Evolutionary conservation across 1,140 invertebrate species (phyloP), one percentile per base, ranked within the genome.

Genomic region (Ceratosolen fusciceps): DNA sequence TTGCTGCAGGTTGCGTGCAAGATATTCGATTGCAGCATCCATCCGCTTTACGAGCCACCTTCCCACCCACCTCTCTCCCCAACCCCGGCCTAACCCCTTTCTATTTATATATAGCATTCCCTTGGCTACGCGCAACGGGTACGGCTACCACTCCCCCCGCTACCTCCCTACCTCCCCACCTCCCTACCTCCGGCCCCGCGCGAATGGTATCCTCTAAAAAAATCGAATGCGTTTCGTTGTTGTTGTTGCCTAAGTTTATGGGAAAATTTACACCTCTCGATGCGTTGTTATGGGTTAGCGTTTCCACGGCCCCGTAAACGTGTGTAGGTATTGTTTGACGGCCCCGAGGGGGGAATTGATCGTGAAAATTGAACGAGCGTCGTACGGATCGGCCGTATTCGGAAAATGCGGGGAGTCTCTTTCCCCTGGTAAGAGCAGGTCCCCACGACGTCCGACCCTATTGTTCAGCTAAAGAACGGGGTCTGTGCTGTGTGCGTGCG

Each of bases 271-370:
- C 31, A 65, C 60, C 31, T 21, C 8, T 8, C 16, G 19, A 19
- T 65, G 19, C 37, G n/a, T 37, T 65, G n/a, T 37, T 65, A 65
- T 19, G 37, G 21, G 60, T 65, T 37, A 37, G 31, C 4, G 34
- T 65, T 65, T 65, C n/a, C 60, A 65, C 21, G 60, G 34, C 8
- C 19, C 21, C 31, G 60, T 65, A 65, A 65, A 65, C n/a, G 31
- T 37, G 10, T n/a, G n/a, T n/a, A n/a, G n/a, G n/a, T 31, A 37
- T 3, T 37, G 21, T 37, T 37, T n/a, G 31, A 65, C 31, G 21
- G 16, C 9, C 31, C 19, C 60, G 10, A 14, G 19, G 19, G 21
- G 19, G 21, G 31, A 62, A 65, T 65, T 65, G 31, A 65, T 65
- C 60, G 37, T n/a, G 60, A 65, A 65, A 65, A 65, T 65, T 16